These are phyloP conservation scores for Palythoa grandiflora DNA, from an alignment of 92 coral and sea anemone genomes.

Conservation along the genomic window DNA sequence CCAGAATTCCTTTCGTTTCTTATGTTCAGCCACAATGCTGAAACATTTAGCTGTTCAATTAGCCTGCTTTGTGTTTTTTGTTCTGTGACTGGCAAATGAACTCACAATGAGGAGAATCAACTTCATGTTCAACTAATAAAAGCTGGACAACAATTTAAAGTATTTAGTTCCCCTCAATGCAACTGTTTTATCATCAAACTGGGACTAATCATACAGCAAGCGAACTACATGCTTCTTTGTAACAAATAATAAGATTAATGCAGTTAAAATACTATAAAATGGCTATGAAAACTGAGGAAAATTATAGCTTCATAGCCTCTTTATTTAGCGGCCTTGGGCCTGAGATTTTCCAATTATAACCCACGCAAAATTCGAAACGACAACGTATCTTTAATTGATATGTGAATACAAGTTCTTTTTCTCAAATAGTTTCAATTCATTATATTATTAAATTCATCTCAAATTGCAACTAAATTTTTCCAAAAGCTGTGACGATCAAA, in stretches of 20 bases:
- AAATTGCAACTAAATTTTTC: neutral
- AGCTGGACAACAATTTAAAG: too few species aligned
- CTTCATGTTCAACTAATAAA: too few species aligned
- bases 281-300: constrained; percentile 9
- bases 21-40: neutral
- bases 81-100: too few species aligned
- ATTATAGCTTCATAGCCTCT: constrained; percentile 4
- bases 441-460: neutral
- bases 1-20: neutral
- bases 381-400: neutral
- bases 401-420: neutral
- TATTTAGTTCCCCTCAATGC: neutral
- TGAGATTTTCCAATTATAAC: neutral
- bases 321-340: constrained; percentile 10
- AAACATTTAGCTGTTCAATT: neutral
- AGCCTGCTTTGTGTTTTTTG: too few species aligned
- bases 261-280: constrained; percentile 3
- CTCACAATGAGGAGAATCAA: too few species aligned
- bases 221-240: constrained; percentile 24
- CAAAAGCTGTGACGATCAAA: neutral
- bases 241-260: neutral
- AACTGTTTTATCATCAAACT: neutral
- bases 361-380: neutral
- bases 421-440: constrained; percentile 15
- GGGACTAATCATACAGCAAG: neutral